These are phyloP conservation scores for Amphimedon queenslandica DNA, from an alignment of 37 sponge, comb jelly and placozoan genomes.

Conservation along the genomic window DNA sequence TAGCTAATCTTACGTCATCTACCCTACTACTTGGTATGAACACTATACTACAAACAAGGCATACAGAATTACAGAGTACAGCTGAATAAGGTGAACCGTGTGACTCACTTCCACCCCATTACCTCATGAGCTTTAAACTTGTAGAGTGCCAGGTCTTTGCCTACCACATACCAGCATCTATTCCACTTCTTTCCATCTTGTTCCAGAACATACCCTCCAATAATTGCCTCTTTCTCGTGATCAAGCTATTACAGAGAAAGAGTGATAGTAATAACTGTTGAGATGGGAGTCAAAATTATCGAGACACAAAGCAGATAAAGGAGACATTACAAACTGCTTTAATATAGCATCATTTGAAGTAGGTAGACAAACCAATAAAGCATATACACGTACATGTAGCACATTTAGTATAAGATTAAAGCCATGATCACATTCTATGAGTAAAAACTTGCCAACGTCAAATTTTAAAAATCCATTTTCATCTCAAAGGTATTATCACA, in stretches of 20 bases:
- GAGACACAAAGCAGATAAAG: neutral
- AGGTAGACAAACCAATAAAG: neutral
- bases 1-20: no score
- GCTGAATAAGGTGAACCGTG: no score
- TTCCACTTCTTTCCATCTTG: conserved; percentile 53
- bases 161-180: conserved; percentile 71
- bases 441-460: no score
- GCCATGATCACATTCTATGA: no score
- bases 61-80: no score
- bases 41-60: no score
- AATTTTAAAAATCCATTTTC: no score
- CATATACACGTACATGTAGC: no score
- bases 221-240: conserved; percentile 46
- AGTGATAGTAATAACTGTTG: neutral
- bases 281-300: neutral
- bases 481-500: no score
- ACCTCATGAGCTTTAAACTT: conserved; percentile 88
- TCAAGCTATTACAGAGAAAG: neutral
- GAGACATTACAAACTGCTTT: neutral
- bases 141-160: conserved; percentile 74
- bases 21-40: no score
- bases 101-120: no score
- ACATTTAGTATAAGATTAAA: no score
- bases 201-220: conserved; percentile 47
- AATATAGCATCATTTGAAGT: neutral